Evolutionary conservation across 2,797 vertebrate genomes (phyloP).

Genomic region (Karalla daura): DNA sequence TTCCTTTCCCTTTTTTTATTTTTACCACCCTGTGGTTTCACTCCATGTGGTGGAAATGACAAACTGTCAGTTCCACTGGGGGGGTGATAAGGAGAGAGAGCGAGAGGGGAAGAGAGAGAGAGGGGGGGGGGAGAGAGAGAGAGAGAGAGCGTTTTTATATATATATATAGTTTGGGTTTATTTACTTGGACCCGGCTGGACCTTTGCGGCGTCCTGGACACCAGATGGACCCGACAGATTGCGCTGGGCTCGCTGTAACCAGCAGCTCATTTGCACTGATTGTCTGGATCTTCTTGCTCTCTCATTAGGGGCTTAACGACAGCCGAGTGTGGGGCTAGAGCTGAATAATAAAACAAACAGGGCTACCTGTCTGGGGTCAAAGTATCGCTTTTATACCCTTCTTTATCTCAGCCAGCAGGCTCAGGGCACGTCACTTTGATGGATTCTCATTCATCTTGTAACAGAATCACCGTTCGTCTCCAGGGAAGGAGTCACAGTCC

Average conservation of each 20-base stretch:
- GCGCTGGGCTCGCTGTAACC: constrained; percentile 26
- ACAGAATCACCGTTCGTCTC: too few species aligned
- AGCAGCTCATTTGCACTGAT: constrained; percentile 46
- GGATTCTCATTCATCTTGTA: neutral
- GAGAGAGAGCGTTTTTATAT: too few species aligned
- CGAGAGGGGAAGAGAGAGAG: neutral
- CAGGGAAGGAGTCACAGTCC: too few species aligned
- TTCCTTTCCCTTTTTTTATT: constrained; percentile 9
- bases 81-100: neutral
- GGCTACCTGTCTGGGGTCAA: neutral
- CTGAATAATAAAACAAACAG: constrained; percentile 38
- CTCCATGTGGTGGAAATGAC: constrained; percentile 53
- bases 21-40: constrained; percentile 22
- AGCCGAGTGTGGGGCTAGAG: neutral
- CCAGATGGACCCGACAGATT: constrained; percentile 62
- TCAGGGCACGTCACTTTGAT: neutral
- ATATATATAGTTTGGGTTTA: neutral
- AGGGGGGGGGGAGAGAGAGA: neutral
- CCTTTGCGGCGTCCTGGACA: constrained; percentile 9
- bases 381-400: neutral
- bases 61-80: constrained; percentile 39
- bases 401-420: neutral
- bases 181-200: constrained; percentile 50
- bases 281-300: constrained; percentile 42
- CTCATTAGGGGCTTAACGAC: constrained; percentile 42